Conservation (phyloP, 2,888 invertebrate species). For the Tricholauxania praeusta region DNA sequence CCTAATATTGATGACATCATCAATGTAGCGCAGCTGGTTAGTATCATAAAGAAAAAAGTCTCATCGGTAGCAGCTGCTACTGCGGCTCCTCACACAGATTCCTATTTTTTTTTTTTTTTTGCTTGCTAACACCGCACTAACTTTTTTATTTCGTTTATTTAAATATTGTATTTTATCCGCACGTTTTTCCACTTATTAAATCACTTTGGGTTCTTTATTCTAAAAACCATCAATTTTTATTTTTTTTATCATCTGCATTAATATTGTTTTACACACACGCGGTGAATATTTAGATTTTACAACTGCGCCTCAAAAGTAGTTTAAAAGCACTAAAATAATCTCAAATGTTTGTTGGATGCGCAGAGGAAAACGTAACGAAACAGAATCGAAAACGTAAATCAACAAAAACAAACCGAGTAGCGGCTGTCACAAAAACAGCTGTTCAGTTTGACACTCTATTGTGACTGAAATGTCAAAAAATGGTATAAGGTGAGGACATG, state of each 20-base stretch:
- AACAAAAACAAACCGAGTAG: background rate
- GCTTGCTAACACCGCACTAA: background rate
- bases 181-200: background rate
- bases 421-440: background rate
- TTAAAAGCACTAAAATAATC: constrained; percentile 8
- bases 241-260: background rate
- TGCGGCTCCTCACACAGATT: no score
- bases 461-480: no score
- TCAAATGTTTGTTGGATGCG: no score
- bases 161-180: background rate
- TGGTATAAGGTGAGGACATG: no score
- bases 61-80: no score
- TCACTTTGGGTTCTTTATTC: background rate
- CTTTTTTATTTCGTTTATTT: background rate
- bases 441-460: background rate
- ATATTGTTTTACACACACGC: background rate
- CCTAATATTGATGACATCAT: constrained; percentile 22
- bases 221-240: background rate
- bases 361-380: background rate
- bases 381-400: background rate
- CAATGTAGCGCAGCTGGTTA: background rate
- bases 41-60: background rate
- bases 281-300: background rate
- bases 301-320: constrained; percentile 8
- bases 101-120: background rate